Percentiles rank a stretch among this genome's conserved stretches.
Conservation (phyloP, 1,140 invertebrate species). For the Drosophila busckii region DNA sequence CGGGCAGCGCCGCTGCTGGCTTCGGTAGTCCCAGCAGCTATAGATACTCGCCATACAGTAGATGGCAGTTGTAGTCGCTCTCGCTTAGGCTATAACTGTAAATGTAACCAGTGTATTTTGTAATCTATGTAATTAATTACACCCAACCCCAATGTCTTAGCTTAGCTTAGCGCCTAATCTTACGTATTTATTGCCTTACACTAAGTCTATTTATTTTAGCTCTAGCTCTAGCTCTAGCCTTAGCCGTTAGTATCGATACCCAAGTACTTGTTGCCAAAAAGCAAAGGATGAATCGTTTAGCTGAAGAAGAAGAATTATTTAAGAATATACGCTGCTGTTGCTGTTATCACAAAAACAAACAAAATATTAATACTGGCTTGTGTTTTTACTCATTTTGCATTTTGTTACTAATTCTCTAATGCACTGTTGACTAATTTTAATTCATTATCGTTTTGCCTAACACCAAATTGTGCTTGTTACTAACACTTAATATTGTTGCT, state of each 20-base stretch:
- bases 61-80: conserved; percentile 73
- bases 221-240: conserved; percentile 39
- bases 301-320: conserved; percentile 30
- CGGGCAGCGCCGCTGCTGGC: conserved; percentile 44
- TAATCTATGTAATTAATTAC: conserved; percentile 41
- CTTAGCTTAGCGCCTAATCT: conserved; percentile 68
- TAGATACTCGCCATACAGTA: conserved; percentile 78
- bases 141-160: too few species aligned
- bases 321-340: conserved; percentile 67
- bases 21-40: conserved; percentile 76
- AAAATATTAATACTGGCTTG: conserved; percentile 60
- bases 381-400: conserved; percentile 58
- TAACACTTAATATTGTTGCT: too few species aligned
- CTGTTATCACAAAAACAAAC: too few species aligned
- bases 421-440: conserved; percentile 58
- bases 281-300: conserved; percentile 18
- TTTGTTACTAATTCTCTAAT: conserved; percentile 57
- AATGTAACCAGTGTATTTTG: conserved; percentile 9
- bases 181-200: conserved; percentile 68
- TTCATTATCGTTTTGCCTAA: conserved; percentile 1
- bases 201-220: conserved; percentile 64
- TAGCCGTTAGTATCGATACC: conserved; percentile 49
- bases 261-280: conserved; percentile 44
- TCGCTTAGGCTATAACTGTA: conserved; percentile 14
- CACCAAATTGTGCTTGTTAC: not conserved